A percentile compares a stretch with the other conserved stretches of the same genome.
Evolutionary conservation across 2,888 invertebrate genomes (phyloP).

Genomic region (Andrena flavipes): DNA sequence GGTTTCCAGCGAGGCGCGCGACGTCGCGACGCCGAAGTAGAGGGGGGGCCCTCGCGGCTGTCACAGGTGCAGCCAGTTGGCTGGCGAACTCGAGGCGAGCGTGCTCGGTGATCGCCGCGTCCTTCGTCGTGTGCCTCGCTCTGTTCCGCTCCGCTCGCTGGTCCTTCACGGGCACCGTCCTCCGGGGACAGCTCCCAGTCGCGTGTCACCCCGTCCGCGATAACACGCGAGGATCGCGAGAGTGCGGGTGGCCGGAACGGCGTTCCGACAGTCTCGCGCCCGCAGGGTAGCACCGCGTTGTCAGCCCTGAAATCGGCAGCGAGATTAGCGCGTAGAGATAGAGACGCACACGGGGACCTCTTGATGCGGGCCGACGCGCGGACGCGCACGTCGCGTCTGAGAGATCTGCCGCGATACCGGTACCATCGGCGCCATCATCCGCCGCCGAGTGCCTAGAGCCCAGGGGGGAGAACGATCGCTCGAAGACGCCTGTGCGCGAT

Average conservation of each 20-base stretch:
- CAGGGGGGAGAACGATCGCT: conserved; percentile 23
- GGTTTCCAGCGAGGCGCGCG: conserved; percentile 59
- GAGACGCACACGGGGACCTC: background rate
- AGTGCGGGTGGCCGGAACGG: background rate
- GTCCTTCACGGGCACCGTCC: background rate
- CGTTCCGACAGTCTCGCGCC: background rate
- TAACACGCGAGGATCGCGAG: background rate
- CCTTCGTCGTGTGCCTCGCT: conserved; percentile 37
- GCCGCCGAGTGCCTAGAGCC: conserved; percentile 20
- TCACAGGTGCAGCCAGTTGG: conserved; percentile 82
- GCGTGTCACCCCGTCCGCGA: background rate
- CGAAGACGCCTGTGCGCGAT: conserved; percentile 32
- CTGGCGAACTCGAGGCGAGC: conserved; percentile 82
- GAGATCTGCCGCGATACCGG: conserved; percentile 42
- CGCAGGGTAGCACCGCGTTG: background rate
- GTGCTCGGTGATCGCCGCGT: conserved; percentile 74
- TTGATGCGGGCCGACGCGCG: conserved; percentile 47
- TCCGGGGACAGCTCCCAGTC: background rate
- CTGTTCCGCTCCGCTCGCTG: conserved; percentile 27
- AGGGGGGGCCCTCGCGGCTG: conserved; percentile 76
- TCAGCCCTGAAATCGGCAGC: background rate
- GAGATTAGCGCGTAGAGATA: background rate
- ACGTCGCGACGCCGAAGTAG: conserved; percentile 45
- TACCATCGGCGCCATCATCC: conserved; percentile 50
- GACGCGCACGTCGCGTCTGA: conserved; percentile 56